Evolutionary conservation across 1,140 invertebrate species (phyloP).

Genomic region (Papilio xuthus): DNA sequence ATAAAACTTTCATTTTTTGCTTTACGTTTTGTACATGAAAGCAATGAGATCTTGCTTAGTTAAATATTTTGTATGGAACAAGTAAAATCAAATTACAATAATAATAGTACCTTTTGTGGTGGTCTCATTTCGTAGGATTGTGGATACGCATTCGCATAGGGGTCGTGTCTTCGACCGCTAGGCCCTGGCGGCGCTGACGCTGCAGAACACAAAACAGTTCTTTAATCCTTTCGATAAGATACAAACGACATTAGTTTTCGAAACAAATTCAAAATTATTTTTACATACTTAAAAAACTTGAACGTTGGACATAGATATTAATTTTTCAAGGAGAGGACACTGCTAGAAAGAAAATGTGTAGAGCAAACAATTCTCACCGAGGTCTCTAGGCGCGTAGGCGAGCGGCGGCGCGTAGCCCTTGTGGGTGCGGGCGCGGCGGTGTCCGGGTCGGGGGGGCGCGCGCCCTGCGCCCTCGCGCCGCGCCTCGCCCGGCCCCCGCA

Average conservation of each 20-base stretch:
- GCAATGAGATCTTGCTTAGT: neutral
- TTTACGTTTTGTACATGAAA: no score
- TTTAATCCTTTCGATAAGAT: neutral
- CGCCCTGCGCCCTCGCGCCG: slow-evolving; percentile 38
- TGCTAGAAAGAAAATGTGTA: neutral
- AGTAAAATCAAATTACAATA: no score
- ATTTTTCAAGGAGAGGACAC: no score
- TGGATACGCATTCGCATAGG: slow-evolving; percentile 78
- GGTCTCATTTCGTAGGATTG: slow-evolving; percentile 76
- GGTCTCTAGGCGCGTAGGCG: slow-evolving; percentile 52
- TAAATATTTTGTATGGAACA: neutral
- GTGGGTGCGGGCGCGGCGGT: slow-evolving; percentile 61
- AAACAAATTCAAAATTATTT: no score
- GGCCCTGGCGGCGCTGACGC: slow-evolving; percentile 64
- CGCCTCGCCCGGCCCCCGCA: slow-evolving; percentile 73
- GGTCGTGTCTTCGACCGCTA: slow-evolving; percentile 66
- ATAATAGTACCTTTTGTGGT: slow-evolving; percentile 59
- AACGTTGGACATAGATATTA: no score
- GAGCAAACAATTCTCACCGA: slow-evolving; percentile 43
- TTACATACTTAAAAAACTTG: no score
- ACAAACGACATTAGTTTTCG: no score
- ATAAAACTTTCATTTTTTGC: neutral
- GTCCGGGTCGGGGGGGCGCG: slow-evolving; percentile 54
- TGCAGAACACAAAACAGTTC: slow-evolving; percentile 40
- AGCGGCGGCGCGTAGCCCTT: slow-evolving; percentile 71